Evolutionary conservation across 2,797 vertebrate genomes (phyloP).

Genomic region (Rhinella marina): DNA sequence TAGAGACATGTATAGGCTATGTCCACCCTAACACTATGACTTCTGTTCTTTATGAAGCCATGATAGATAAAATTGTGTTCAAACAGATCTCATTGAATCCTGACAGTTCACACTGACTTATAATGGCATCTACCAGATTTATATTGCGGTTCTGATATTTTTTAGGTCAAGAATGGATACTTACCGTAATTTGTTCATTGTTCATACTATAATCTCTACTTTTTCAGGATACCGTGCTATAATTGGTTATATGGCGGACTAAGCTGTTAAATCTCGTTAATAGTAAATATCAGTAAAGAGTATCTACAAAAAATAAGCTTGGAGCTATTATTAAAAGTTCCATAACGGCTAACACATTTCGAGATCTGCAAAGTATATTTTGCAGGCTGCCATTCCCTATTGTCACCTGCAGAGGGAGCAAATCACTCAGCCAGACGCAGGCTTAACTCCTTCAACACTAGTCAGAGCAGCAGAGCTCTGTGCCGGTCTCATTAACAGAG

Average conservation of each 20-base stretch:
- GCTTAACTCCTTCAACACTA: slow-evolving; percentile 47
- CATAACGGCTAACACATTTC: slow-evolving; percentile 19
- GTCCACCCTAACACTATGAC: too few relatives aligned
- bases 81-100: too few relatives aligned
- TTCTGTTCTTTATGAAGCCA: too few relatives aligned
- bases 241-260: not conserved
- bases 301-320: not conserved
- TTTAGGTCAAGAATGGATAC: too few relatives aligned
- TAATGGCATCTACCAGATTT: too few relatives aligned
- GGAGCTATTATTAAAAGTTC: slow-evolving; percentile 5
- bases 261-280: not conserved
- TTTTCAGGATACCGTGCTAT: not conserved
- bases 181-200: too few relatives aligned
- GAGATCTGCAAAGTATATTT: not conserved
- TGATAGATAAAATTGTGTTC: too few relatives aligned
- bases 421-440: not conserved
- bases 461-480: not conserved
- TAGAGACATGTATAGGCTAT: too few relatives aligned
- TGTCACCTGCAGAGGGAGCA: slow-evolving; percentile 53
- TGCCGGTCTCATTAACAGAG: slow-evolving; percentile 44
- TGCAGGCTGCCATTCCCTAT: not conserved
- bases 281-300: not conserved
- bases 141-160: too few relatives aligned
- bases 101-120: too few relatives aligned
- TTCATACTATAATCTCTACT: not conserved